phyloP scores from a whole-genome alignment of 1,140 invertebrate species.

The Polypedilum pembai region DNA sequence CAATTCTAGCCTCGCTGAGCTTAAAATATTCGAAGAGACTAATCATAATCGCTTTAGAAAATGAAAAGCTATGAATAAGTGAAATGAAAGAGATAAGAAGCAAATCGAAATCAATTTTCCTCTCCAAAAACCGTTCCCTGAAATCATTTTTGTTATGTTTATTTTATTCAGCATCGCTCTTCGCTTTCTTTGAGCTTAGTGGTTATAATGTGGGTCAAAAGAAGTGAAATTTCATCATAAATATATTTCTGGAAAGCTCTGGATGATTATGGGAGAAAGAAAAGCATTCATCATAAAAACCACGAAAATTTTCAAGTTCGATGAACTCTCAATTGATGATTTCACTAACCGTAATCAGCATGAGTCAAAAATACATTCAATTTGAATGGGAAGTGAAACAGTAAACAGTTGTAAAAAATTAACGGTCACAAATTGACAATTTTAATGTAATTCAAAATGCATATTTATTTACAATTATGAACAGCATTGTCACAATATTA shows the following conservation, averaged over 20 bases:
- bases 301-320: background rate
- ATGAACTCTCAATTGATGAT: background rate
- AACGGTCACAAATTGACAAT: background rate
- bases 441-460: no score
- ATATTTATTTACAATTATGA: no score
- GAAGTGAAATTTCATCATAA: conserved; percentile 5
- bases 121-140: conserved; percentile 5
- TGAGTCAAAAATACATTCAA: background rate
- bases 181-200: background rate
- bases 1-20: no score
- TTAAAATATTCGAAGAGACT: no score
- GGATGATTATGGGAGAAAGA: background rate
- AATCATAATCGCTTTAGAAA: no score
- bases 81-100: conserved; percentile 5
- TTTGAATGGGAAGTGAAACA: conserved; percentile 8
- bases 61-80: conserved; percentile 13
- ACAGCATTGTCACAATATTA: no score
- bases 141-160: background rate
- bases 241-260: background rate
- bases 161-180: background rate
- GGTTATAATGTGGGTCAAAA: background rate
- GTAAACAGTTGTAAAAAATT: background rate
- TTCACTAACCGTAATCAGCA: conserved; percentile 5
- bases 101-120: conserved; percentile 18
- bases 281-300: background rate